Evolutionary conservation across 2,113 vertebrate species (phyloP).

Genomic region (Antennarius striatus): DNA sequence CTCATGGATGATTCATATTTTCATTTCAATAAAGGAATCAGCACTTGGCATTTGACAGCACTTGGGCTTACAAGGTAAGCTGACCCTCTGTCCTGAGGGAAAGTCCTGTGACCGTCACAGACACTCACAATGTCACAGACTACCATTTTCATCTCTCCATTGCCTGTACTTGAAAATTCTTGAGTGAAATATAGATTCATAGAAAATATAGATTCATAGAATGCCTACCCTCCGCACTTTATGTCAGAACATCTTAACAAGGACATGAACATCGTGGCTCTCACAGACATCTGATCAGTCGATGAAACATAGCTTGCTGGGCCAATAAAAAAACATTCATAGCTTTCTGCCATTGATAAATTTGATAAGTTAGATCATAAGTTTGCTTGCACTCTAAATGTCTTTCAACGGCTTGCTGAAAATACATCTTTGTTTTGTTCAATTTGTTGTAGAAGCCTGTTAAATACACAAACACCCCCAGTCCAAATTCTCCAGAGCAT

Average conservation of each 20-base stretch:
- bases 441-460: slow-evolving; percentile 11
- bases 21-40: too few species aligned
- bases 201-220: slow-evolving; percentile 3
- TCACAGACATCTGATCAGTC: slow-evolving; percentile 19
- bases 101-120: too few species aligned
- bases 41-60: too few species aligned
- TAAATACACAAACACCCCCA: too few species aligned
- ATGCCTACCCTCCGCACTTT: slow-evolving; percentile 1
- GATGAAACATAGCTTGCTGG: slow-evolving; percentile 20
- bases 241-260: slow-evolving; percentile 23
- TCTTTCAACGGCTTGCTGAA: slow-evolving; percentile 6
- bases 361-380: slow-evolving; percentile 32
- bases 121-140: too few species aligned
- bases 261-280: slow-evolving; percentile 26
- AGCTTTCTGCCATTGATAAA: slow-evolving; percentile 4
- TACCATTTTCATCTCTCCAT: too few species aligned
- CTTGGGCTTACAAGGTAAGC: too few species aligned
- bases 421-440: slow-evolving; percentile 13
- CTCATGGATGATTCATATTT: too few species aligned
- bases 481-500: too few species aligned
- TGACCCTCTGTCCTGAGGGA: too few species aligned
- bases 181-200: neutral
- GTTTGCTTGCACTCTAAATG: slow-evolving; percentile 33
- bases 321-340: slow-evolving; percentile 9
- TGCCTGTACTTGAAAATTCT: too few species aligned